phyloP scores from a whole-genome alignment of 2,113 vertebrate species.

The Erinaceus europaeus region DNA sequence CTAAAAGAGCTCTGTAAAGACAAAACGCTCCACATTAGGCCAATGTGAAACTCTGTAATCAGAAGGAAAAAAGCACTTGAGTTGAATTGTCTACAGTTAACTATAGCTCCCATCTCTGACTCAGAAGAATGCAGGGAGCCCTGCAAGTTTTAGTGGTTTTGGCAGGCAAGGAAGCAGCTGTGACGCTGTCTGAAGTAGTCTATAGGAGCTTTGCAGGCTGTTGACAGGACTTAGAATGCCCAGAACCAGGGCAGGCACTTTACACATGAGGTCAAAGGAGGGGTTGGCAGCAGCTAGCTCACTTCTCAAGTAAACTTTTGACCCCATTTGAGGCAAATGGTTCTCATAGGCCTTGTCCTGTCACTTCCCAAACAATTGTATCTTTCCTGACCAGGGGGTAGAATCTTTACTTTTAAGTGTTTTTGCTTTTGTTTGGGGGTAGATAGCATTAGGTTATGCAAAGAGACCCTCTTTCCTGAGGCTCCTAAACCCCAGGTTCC shows the following conservation, averaged over 20 bases:
- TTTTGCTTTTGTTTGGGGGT: neutral
- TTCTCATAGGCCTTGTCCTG: neutral
- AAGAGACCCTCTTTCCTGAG: no score
- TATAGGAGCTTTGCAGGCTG: neutral
- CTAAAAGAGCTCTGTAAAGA: neutral
- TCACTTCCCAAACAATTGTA: neutral
- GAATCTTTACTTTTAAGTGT: neutral
- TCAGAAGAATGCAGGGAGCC: slow-evolving; percentile 42
- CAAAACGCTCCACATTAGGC: neutral
- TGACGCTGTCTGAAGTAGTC: neutral
- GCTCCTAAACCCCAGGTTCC: no score
- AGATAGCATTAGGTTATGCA: no score
- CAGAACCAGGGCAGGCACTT: neutral
- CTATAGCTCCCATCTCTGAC: slow-evolving; percentile 2
- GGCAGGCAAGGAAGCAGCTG: slow-evolving; percentile 47
- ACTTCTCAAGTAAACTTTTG: neutral
- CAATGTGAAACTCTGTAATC: slow-evolving; percentile 8
- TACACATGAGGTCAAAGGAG: neutral
- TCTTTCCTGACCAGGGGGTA: neutral
- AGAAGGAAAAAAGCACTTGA: slow-evolving; percentile 29
- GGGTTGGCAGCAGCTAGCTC: neutral
- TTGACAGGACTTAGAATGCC: slow-evolving; percentile 6
- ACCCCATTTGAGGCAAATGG: neutral
- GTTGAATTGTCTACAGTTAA: neutral
- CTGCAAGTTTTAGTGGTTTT: neutral